Evolutionary conservation across 2,113 vertebrate genomes (phyloP), one percentile per base, ranked within the genome.

Genomic region (Psilopogon haemacephalus): DNA sequence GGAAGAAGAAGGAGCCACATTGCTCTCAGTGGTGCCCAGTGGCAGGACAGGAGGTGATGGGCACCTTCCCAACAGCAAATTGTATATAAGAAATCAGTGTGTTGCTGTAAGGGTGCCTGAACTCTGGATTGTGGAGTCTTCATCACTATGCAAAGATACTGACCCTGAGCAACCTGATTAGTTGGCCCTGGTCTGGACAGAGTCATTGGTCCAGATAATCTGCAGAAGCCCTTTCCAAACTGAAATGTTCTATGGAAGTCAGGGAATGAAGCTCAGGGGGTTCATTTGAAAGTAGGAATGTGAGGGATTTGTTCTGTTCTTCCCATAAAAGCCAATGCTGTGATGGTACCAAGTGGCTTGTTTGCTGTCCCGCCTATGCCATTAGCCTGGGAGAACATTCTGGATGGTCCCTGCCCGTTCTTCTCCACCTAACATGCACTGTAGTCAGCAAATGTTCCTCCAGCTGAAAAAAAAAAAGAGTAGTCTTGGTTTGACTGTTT

Each of bases 351-450:
- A 2, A 40, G 4, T 28, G 28, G 2, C 27, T 68, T 35, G 12
- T 65, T 84, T 52, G 3, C 59, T 65, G 35, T 40, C 70, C 76
- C 64, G 5, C 37, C 24, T 33, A 0, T 83, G 44, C n/a, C 18
- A 0, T 8, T 44, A 35, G 5, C 65, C 35, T n/a, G 4, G 8
- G 13, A 15, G 16, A 20, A 73, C 71, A 32, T 52, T 30, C 48
- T 4, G 32, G 52, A 2, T 12, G 55, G 24, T 82, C 15, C 35
- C 0, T 26, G 58, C 26, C 75, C 16, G 2, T 27, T 67, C 56
- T 44, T 17, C 30, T 44, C 28, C 35, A 62, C 15, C 23, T 37
- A 8, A 8, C 0, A 0, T 37, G 42, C 48, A 1, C 38, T 27
- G 14, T 5, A 46, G 58, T 65, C 19, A 78, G 11, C 13, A 11